Evolutionary conservation across 2,113 vertebrate species (phyloP).

Genomic region (Arothron firmamentum): DNA sequence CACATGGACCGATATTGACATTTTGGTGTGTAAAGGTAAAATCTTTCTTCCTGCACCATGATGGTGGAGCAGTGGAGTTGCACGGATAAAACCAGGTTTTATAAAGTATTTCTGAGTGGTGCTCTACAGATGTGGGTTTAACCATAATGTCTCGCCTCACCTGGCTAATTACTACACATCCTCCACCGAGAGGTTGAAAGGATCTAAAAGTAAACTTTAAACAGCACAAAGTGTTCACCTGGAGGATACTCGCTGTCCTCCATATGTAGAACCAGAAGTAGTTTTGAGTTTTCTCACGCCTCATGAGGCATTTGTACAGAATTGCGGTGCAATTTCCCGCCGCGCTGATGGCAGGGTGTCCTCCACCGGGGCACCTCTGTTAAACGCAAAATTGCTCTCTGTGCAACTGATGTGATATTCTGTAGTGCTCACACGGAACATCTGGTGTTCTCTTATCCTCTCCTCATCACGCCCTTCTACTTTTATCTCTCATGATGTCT

Average conservation of each 20-base stretch:
- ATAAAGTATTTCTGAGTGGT: conserved; percentile 14
- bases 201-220: conserved; percentile 15
- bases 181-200: conserved; percentile 3
- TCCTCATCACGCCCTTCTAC: conserved; percentile 6
- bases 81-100: conserved; percentile 24
- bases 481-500: conserved; percentile 5
- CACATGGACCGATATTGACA: conserved; percentile 20
- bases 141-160: conserved; percentile 9
- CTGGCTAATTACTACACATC: conserved; percentile 13
- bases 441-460: conserved; percentile 23
- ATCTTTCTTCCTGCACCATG: conserved; percentile 49
- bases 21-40: conserved; percentile 47
- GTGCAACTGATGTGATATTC: conserved; percentile 11
- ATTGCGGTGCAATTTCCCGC: conserved; percentile 15
- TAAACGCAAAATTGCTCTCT: conserved; percentile 25
- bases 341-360: neutral
- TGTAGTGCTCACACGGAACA: conserved; percentile 13
- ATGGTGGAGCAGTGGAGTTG: conserved; percentile 31
- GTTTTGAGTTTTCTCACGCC: conserved; percentile 10
- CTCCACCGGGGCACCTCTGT: neutral
- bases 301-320: conserved; percentile 4
- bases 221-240: conserved; percentile 1
- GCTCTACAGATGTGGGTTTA: conserved; percentile 7
- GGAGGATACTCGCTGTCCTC: conserved; percentile 8
- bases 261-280: neutral